A percentile compares a stretch with the other conserved stretches of the same genome.
These are phyloP conservation scores for Lytechinus variegatus DNA, from an alignment of 35 echinoderm and acorn worm genomes.

Conservation along the genomic window DNA sequence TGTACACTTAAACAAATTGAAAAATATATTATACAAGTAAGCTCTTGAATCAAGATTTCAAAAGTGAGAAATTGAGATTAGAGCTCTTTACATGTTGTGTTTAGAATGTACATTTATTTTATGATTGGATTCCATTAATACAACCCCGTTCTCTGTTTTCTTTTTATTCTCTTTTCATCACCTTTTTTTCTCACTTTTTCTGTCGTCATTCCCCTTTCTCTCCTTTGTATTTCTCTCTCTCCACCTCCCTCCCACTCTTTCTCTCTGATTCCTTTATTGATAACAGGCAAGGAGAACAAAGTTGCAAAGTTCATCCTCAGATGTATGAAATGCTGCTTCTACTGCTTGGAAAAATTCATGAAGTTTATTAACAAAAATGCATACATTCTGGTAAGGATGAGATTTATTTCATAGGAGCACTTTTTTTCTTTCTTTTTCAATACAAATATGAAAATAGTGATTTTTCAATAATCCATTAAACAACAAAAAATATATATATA, in stretches of 20 bases:
- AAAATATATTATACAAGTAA: no score
- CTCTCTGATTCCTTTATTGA: not conserved
- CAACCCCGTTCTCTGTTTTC: not conserved
- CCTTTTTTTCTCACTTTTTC: not conserved
- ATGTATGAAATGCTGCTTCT: conserved; percentile 94
- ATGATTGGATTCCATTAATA: no score
- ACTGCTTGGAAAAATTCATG: conserved; percentile 97
- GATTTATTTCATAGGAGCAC: no score
- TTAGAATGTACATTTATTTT: not conserved
- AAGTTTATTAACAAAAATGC: conserved; percentile 99
- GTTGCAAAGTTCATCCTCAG: conserved; percentile 75
- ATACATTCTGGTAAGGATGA: conserved; percentile 88
- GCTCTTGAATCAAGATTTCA: no score
- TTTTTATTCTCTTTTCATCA: not conserved
- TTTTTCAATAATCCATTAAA: no score
- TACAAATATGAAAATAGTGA: no score
- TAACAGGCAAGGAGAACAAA: conserved; percentile 76
- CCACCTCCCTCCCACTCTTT: not conserved
- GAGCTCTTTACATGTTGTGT: no score
- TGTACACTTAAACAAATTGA: no score
- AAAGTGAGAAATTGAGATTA: no score
- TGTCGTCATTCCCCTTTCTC: not conserved
- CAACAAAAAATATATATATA: no score
- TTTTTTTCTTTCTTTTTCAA: no score
- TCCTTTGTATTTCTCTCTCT: not conserved